Evolutionary conservation across 2,113 vertebrate genomes (phyloP), one percentile per base, ranked within the genome.

Genomic region (Uria lomvia): DNA sequence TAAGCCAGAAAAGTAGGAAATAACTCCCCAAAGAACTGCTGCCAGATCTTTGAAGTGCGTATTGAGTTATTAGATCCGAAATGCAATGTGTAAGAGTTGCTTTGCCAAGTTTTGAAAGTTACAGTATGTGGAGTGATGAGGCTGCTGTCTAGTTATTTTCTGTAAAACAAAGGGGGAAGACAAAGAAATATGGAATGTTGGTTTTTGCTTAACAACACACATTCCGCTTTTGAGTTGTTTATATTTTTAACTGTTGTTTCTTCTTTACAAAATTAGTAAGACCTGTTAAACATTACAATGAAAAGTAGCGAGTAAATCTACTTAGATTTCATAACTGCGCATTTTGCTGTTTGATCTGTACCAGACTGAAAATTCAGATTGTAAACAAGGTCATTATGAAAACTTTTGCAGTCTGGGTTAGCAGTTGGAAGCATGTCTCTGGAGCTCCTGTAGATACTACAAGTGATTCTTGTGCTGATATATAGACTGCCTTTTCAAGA

Each of bases 81-180:
- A 78, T 60, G 63, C 82, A 78, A 4, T 32, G 59, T 96, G 53
- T 52, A 58, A 85, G 53, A 38, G 58, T 32, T 66, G 53, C 62
- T 89, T 80, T 97, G 96, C 94, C 95, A 97, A 88, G 89, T 76
- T 92, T 90, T 85, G 92, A 91, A 95, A 89, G 89, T 94, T 96
- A 47, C 76, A 95, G 92, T 95, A 45, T 71, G 67, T 42, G 74
- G 77, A 90, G 49, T 53, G 88, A 92, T 53, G 79, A 91, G 72
- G 53, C 79, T 88, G 58, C 85, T 96, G 62, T 86, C 85, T 73
- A 29, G 62, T 86, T 95, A 55, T 79, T 88, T 94, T 93, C n/a
- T 88, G 55, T 86, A 88, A 89, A 88, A 74, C 78, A 96, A 81
- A 87, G 47, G 74, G 32, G 27, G 38, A 79, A 65, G 74, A n/a